Evolutionary conservation across 2,113 vertebrate genomes (phyloP).

Genomic region (Mionectes macconnelli): DNA sequence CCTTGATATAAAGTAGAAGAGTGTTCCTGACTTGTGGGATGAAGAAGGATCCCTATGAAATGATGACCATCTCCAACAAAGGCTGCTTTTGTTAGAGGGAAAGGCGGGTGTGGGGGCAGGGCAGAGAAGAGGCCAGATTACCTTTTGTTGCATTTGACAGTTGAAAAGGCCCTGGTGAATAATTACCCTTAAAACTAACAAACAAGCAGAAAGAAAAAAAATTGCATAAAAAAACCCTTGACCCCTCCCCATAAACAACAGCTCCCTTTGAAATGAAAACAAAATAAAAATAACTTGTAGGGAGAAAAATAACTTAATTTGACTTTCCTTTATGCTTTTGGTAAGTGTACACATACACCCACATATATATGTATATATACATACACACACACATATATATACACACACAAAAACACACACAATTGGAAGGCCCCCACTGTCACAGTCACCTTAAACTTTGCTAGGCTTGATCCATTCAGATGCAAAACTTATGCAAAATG

Average conservation of each 20-base stretch:
- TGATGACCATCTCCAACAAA: constrained; percentile 61
- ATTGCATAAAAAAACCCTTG: background rate
- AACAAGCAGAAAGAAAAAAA: constrained; percentile 66
- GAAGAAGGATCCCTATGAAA: constrained; percentile 26
- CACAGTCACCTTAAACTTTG: background rate
- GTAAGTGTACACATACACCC: background rate
- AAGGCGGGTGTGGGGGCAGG: constrained; percentile 25
- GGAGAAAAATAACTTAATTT: background rate
- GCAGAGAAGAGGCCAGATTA: constrained; percentile 61
- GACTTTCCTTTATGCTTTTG: background rate
- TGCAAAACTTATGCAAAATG: constrained; percentile 31
- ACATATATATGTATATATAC: background rate
- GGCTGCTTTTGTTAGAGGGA: constrained; percentile 73
- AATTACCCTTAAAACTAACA: constrained; percentile 82
- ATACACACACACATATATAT: background rate
- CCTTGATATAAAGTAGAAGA: constrained; percentile 39
- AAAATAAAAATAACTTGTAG: constrained; percentile 21
- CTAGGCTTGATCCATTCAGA: background rate
- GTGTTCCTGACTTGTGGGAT: constrained; percentile 1
- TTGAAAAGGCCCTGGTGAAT: constrained; percentile 87
- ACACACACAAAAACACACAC: fast-evolving
- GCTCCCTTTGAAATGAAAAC: background rate
- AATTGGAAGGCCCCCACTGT: background rate
- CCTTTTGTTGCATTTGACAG: constrained; percentile 84
- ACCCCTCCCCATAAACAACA: background rate